Evolutionary conservation across 2,113 vertebrate species (phyloP).

Genomic region (Origma solitaria): DNA sequence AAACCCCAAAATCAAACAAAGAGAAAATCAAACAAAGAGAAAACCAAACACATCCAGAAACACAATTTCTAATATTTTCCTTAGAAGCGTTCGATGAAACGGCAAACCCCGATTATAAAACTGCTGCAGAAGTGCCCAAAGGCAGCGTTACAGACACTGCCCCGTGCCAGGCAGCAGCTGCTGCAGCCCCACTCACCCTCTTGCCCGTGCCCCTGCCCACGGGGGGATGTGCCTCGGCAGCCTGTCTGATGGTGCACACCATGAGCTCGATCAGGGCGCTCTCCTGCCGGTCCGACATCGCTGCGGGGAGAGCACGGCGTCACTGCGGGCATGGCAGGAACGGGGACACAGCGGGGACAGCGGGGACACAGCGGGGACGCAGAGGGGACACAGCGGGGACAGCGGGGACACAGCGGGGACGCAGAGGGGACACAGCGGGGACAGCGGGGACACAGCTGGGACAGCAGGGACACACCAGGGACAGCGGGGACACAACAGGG

Average conservation of each 20-base stretch:
- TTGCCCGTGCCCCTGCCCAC: conserved; percentile 98
- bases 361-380: no score
- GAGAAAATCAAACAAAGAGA: not conserved
- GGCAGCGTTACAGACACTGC: not conserved
- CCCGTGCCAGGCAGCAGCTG: not conserved
- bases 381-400: not conserved
- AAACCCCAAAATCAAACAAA: not conserved
- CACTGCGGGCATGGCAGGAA: not conserved
- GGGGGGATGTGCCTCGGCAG: conserved; percentile 95
- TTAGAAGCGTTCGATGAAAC: not conserved
- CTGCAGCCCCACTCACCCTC: conserved; percentile 74
- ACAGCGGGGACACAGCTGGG: not conserved
- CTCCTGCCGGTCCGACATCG: conserved; percentile 95
- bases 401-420: not conserved
- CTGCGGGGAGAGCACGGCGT: conserved; percentile 51
- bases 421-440: not conserved
- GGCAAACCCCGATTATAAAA: not conserved
- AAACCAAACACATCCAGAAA: not conserved
- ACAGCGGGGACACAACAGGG: not conserved
- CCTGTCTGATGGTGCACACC: conserved; percentile 96
- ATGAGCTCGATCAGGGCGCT: conserved; percentile 94
- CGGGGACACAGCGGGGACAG: not conserved
- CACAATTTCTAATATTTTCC: not conserved
- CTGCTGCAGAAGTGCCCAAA: not conserved
- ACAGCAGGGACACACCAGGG: no score